phyloP scores from a whole-genome alignment of 2,888 invertebrate genomes.

The Sinopyrophorus schimmeli region DNA sequence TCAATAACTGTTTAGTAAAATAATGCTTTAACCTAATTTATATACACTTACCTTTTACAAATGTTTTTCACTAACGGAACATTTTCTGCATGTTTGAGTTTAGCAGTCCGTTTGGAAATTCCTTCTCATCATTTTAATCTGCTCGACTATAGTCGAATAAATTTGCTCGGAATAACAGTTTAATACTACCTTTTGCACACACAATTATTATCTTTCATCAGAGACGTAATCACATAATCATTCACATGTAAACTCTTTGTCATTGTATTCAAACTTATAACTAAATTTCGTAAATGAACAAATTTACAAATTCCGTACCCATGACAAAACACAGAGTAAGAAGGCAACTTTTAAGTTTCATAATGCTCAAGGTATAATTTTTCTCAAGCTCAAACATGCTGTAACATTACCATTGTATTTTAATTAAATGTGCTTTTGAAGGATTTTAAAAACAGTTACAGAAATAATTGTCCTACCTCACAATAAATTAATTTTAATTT shows the following conservation, averaged over 20 bases:
- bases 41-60: too few relatives aligned
- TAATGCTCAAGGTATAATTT: constrained; percentile 16
- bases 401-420: constrained; percentile 17
- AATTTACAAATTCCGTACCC: constrained; percentile 16
- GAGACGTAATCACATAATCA: constrained; percentile 10
- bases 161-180: constrained; percentile 4
- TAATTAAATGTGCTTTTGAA: constrained; percentile 15
- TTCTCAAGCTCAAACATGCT: constrained; percentile 12
- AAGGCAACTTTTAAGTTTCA: constrained; percentile 10
- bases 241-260: constrained; percentile 13
- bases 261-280: constrained; percentile 12
- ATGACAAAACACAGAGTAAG: constrained; percentile 15
- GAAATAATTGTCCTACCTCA: constrained; percentile 7
- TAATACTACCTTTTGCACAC: constrained; percentile 8
- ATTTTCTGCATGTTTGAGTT: constrained; percentile 14
- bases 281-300: constrained; percentile 13
- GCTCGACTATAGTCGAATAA: constrained; percentile 6
- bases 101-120: constrained; percentile 9
- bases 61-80: constrained; percentile 16
- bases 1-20: too few relatives aligned
- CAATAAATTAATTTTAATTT: constrained; percentile 2
- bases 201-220: constrained; percentile 13
- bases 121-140: constrained; percentile 7
- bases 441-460: constrained; percentile 10
- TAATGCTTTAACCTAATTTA: too few relatives aligned